Evolutionary conservation across 1,140 invertebrate genomes (phyloP), one percentile per base, ranked within the genome.

Genomic region (Pseudomyrmex flavicornis): DNA sequence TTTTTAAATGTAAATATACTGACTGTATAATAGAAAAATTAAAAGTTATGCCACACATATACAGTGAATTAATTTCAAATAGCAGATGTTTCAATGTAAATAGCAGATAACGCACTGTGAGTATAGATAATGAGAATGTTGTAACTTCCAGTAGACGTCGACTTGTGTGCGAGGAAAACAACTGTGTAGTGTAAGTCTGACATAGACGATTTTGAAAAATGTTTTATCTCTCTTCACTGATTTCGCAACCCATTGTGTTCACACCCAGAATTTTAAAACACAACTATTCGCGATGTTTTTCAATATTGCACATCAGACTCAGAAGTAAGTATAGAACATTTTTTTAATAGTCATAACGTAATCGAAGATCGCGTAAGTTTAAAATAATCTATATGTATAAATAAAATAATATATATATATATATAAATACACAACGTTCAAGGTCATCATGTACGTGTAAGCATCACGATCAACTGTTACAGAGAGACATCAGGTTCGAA

Each of bases 281-380:
- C 3, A 17, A 26, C 12, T 48, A 50, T 2, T 26, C n/a, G 9
- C 76, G 66, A 72, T 72, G 66, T 22, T 50, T 80, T n/a, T 80
- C 66, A 15, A 0, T 50, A 1, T 20, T 59, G 8, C 44, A 59
- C n/a, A 4, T 2, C 35, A 26, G 72, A 17, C 48, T 70, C 35
- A 50, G 46, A 72, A 66, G 76, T 80, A 46, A 72, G 44, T 61
- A 35, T 50, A 70, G 3, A 59, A 79, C 3, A 35, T 72, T 2
- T 35, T 35, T 5, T 35, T 35, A 35, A 7, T 35, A 35, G 5
- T 35, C 5, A 5, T 35, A 35, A 7, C 35, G 35, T 35, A 35
- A 35, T 35, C 10, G 2, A 54, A 58, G 0, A 69, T 22, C 22
- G 20, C 0, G 48, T 22, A 22, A 22, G 2, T 69, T 15, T 69